phyloP scores from a whole-genome alignment of 2,888 invertebrate genomes.

The Athalia cordata region DNA sequence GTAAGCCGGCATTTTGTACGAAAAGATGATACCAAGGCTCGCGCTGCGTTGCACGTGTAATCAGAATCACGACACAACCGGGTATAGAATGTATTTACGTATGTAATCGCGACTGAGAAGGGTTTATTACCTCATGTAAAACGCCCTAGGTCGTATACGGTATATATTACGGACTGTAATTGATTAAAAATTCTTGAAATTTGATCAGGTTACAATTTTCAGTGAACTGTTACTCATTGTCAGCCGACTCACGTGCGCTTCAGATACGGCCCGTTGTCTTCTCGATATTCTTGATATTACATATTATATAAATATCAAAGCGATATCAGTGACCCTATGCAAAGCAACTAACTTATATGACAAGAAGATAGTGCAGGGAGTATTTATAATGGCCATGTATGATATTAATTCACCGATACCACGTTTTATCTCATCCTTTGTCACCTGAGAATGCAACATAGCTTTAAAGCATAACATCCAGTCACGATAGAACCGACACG shows the following conservation, averaged over 20 bases:
- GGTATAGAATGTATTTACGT: too few species aligned
- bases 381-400: constrained; percentile 2
- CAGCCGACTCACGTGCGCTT: not conserved
- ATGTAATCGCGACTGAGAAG: too few species aligned
- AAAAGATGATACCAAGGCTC: not conserved
- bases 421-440: constrained; percentile 7
- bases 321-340: constrained; percentile 20
- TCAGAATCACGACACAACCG: constrained; percentile 1
- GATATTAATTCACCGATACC: constrained; percentile 15
- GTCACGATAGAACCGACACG: not conserved
- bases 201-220: constrained; percentile 24
- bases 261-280: not conserved
- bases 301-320: not conserved
- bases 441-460: constrained; percentile 39
- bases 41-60: not conserved
- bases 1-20: constrained; percentile 13
- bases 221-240: constrained; percentile 20
- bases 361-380: not conserved
- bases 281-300: constrained; percentile 8
- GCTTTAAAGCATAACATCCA: constrained; percentile 7
- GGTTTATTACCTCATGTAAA: too few species aligned
- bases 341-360: constrained; percentile 11
- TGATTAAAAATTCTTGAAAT: constrained; percentile 25
- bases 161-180: not conserved
- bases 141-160: not conserved